Evolutionary conservation across 2,113 vertebrate species (phyloP).

Genomic region (Microtus richardsoni): DNA sequence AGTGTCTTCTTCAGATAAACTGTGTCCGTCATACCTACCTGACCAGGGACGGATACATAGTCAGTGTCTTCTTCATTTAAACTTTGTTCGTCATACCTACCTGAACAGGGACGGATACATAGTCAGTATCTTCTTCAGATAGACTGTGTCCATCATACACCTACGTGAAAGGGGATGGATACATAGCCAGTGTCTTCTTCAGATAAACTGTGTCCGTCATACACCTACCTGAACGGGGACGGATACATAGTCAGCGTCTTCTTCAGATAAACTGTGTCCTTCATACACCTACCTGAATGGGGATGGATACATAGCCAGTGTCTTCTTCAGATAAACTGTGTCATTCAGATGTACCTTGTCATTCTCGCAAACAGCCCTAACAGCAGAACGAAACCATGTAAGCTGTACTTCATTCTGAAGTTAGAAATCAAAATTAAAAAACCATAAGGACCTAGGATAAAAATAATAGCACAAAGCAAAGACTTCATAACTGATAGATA

Average conservation of each 20-base stretch:
- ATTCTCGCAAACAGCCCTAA: not conserved
- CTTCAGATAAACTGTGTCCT: not conserved
- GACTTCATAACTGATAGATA: conserved; percentile 7
- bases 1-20: not conserved
- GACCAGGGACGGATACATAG: not conserved
- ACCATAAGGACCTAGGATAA: not conserved
- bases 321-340: not conserved
- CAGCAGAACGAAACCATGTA: not conserved
- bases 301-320: not conserved
- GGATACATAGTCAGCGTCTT: too few relatives aligned
- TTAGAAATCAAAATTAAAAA: not conserved
- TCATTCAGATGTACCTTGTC: not conserved
- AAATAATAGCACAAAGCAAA: conserved; percentile 16
- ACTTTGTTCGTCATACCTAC: not conserved
- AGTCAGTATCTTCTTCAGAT: not conserved
- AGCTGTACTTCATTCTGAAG: not conserved
- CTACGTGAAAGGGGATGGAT: too few relatives aligned
- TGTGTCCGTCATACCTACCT: not conserved
- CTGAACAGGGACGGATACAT: too few relatives aligned
- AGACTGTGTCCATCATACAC: too few relatives aligned
- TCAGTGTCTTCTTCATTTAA: too few relatives aligned
- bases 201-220: not conserved
- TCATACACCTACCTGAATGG: too few relatives aligned
- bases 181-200: not conserved
- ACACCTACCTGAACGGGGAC: too few relatives aligned